phyloP scores from a whole-genome alignment of 2,888 invertebrate genomes.

The Pammene aurita region DNA sequence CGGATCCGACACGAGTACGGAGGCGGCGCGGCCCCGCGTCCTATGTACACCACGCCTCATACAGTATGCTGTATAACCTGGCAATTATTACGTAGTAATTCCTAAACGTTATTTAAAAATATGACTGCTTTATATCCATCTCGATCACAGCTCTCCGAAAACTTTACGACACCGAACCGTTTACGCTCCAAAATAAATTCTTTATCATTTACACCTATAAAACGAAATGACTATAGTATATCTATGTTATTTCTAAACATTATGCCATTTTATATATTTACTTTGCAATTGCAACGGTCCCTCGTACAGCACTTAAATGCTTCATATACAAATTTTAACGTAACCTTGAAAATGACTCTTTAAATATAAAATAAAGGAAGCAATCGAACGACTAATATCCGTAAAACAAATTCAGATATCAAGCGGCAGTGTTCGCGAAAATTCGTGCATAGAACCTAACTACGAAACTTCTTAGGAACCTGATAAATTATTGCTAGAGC shows the following conservation, averaged over 20 bases:
- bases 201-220: slow-evolving; percentile 82
- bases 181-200: slow-evolving; percentile 82
- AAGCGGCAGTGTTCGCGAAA: slow-evolving; percentile 82
- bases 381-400: slow-evolving; percentile 69
- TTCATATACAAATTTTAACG: slow-evolving; percentile 78
- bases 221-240: slow-evolving; percentile 82
- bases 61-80: slow-evolving; percentile 63
- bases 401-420: slow-evolving; percentile 71
- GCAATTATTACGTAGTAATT: slow-evolving; percentile 77
- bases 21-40: slow-evolving; percentile 41
- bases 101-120: slow-evolving; percentile 82
- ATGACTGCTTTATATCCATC: slow-evolving; percentile 83
- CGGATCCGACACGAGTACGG: not conserved
- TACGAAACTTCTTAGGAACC: slow-evolving; percentile 83
- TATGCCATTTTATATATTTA: slow-evolving; percentile 83
- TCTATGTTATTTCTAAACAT: slow-evolving; percentile 82
- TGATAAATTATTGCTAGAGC: slow-evolving; percentile 83
- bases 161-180: slow-evolving; percentile 78
- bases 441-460: slow-evolving; percentile 82
- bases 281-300: slow-evolving; percentile 84
- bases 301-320: slow-evolving; percentile 82
- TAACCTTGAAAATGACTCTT: slow-evolving; percentile 74
- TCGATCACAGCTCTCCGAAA: slow-evolving; percentile 82
- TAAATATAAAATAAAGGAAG: slow-evolving; percentile 70
- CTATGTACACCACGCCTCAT: slow-evolving; percentile 52